Percentiles rank a stretch among this genome's conserved stretches.
phyloP scores from a whole-genome alignment of 2,888 invertebrate genomes.

The Dione juno region DNA sequence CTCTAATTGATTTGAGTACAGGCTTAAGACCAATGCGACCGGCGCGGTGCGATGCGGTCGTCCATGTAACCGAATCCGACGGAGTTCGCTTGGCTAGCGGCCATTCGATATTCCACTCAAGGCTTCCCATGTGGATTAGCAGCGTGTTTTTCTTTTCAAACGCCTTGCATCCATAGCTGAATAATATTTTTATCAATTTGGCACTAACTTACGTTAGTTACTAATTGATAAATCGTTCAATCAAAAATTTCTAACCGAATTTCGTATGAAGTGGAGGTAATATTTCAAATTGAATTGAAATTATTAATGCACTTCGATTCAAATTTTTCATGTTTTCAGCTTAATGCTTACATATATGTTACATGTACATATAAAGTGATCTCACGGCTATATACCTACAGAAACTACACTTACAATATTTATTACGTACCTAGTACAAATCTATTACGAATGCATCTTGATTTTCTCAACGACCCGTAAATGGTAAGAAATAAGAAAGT shows the following conservation, averaged over 20 bases:
- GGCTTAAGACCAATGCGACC: constrained; percentile 29
- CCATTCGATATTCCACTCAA: constrained; percentile 70
- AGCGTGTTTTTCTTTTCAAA: constrained; percentile 66
- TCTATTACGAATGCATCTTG: constrained; percentile 67
- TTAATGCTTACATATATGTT: background rate
- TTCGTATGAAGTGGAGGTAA: constrained; percentile 31
- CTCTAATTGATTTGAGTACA: constrained; percentile 19
- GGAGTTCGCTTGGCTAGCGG: constrained; percentile 50
- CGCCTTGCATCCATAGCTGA: constrained; percentile 50
- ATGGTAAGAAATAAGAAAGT: constrained; percentile 82
- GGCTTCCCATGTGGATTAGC: constrained; percentile 77
- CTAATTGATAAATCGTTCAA: constrained; percentile 42
- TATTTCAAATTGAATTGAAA: constrained; percentile 29
- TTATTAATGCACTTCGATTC: constrained; percentile 23
- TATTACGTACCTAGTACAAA: constrained; percentile 51
- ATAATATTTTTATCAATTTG: constrained; percentile 51
- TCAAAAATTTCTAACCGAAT: constrained; percentile 37
- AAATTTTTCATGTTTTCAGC: background rate
- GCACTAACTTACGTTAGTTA: constrained; percentile 43
- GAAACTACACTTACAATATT: background rate
- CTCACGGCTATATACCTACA: too few relatives aligned
- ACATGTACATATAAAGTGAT: too few relatives aligned
- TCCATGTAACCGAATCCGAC: constrained; percentile 68
- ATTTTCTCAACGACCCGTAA: constrained; percentile 79
- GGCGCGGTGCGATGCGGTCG: constrained; percentile 66